Evolutionary conservation across 2,797 vertebrate genomes (phyloP), one percentile per base, ranked within the genome.

Genomic region (Poeciliopsis gracilis): DNA sequence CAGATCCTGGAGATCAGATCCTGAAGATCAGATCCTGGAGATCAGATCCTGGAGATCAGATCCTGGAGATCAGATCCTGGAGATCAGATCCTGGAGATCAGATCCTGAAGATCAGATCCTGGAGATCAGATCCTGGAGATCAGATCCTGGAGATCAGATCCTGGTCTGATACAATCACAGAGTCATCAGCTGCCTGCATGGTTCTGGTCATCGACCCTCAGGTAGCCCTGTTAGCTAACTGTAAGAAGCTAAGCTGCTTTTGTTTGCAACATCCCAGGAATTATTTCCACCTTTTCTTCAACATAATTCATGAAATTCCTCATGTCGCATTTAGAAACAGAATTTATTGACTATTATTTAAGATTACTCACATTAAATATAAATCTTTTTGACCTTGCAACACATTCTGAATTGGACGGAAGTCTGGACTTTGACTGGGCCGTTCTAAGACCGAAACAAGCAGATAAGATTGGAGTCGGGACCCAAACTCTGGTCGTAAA

Each of bases 11-110:
- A 33, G 33, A 33, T 33, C 33, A 33, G 33, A 33, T 33, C 33
- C 33, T 36, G 33, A 36, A 36, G 33, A 3, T 36, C 33, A 36
- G 33, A 36, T 1, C 33, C 33, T 1, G 1, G 30, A 2, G 1
- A 2, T 1, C 1, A 30, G 30, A 30, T 1, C 2, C 2, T 30
- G 1, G 2, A 36, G 33, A 3, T 36, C 33, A 36, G 33, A 36
- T 0, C 33, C 33, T 1, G 1, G 30, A 2, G 1, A 2, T 1
- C 1, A 30, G 30, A 30, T 1, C 2, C 2, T 30, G 1, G 2
- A 2, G 1, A 2, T 1, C 1, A 30, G 30, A 30, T 1, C 2
- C 2, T 30, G 1, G 2, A 36, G 33, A 1, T 36, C 33, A 36
- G 33, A 36, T 3, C 33, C 33, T 36, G 33, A 36, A 36, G 33